phyloP scores from a whole-genome alignment of 2,113 vertebrate genomes.

The Columba janthina region DNA sequence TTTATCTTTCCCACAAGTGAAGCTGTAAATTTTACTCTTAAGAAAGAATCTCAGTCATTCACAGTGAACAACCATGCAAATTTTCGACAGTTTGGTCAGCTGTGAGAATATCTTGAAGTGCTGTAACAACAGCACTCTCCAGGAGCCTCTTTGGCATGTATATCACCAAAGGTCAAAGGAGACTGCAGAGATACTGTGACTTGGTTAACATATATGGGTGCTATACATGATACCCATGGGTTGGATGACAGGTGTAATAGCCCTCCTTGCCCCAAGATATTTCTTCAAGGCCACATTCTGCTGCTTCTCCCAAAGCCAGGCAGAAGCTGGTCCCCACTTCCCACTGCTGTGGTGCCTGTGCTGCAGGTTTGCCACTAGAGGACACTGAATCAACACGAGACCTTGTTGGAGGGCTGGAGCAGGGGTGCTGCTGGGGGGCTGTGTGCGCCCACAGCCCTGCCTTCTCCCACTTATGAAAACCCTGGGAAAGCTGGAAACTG shows the following conservation, averaged over 20 bases:
- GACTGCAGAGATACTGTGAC: neutral
- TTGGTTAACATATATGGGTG: neutral
- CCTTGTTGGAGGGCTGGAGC: neutral
- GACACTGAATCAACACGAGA: slow-evolving; percentile 63
- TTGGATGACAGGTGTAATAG: neutral
- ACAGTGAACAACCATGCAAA: neutral
- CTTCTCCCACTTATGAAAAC: neutral
- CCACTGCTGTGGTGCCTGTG: neutral
- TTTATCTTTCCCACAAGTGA: neutral
- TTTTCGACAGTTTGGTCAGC: neutral
- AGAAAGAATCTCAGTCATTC: neutral
- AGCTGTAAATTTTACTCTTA: neutral
- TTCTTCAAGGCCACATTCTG: neutral
- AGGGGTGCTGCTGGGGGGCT: neutral
- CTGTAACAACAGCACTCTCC: neutral
- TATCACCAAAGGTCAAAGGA: neutral
- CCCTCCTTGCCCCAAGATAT: neutral
- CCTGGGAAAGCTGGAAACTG: neutral
- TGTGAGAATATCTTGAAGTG: neutral
- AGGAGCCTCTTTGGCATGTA: neutral
- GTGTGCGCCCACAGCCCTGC: neutral
- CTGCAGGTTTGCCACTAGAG: slow-evolving; percentile 58
- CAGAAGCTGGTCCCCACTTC: neutral
- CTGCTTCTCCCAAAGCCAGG: neutral
- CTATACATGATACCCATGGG: neutral